Conservation (phyloP, 2,888 invertebrate genomes). For the Iselma pallidipennis region DNA sequence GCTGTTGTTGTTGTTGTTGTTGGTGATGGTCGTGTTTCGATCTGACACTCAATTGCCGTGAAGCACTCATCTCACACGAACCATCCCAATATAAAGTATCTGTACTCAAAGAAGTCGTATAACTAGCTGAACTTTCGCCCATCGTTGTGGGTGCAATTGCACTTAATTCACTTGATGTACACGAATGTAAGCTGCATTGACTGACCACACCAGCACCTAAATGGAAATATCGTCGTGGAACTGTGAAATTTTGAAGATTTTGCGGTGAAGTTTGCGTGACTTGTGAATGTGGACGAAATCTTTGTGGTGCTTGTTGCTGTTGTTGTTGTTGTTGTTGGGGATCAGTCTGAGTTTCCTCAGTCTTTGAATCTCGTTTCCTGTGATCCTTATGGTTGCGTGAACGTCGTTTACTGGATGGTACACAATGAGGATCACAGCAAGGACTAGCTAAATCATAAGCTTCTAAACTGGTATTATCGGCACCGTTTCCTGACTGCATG, state of each 20-base stretch:
- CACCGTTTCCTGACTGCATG: constrained; percentile 64
- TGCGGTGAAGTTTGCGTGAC: constrained; percentile 38
- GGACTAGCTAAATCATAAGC: constrained; percentile 86
- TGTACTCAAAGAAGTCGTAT: constrained; percentile 83
- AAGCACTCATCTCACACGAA: constrained; percentile 49
- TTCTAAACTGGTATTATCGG: constrained; percentile 78
- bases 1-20: constrained; percentile 52
- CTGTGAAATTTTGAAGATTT: constrained; percentile 35
- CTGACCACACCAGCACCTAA: constrained; percentile 72
- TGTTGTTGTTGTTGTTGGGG: constrained; percentile 56
- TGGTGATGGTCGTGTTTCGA: constrained; percentile 57
- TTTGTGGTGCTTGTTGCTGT: constrained; percentile 49
- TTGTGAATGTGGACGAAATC: constrained; percentile 50
- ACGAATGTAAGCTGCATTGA: constrained; percentile 81
- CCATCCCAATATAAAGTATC: constrained; percentile 85
- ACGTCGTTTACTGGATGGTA: constrained; percentile 64
- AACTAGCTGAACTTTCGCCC: constrained; percentile 76
- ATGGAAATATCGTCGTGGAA: constrained; percentile 63
- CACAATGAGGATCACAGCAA: constrained; percentile 85
- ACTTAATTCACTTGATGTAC: constrained; percentile 76
- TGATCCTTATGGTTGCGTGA: constrained; percentile 65
- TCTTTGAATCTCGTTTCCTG: constrained; percentile 55
- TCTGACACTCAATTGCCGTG: constrained; percentile 55
- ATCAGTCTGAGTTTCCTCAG: constrained; percentile 56
- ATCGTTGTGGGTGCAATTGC: constrained; percentile 61